Percentiles rank a stretch among this genome's conserved stretches.
phyloP scores from a whole-genome alignment of 2,113 vertebrate genomes.

The Propithecus coquereli region DNA sequence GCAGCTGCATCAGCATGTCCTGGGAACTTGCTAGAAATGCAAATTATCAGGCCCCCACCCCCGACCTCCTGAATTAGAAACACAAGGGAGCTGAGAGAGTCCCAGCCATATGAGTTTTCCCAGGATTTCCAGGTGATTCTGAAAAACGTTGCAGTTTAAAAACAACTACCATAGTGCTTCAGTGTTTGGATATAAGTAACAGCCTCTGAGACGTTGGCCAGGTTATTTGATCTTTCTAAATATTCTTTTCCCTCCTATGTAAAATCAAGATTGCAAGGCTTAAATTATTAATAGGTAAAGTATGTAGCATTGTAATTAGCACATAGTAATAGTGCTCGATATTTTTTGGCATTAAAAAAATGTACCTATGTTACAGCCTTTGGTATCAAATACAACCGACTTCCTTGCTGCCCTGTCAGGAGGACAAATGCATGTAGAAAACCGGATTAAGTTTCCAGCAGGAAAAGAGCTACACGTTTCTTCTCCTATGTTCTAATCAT shows the following conservation, averaged over 20 bases:
- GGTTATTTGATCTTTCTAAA: not conserved
- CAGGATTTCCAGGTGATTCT: not conserved
- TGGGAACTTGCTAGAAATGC: not conserved
- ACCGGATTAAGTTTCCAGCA: too few relatives aligned
- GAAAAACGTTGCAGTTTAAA: not conserved
- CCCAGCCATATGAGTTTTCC: not conserved
- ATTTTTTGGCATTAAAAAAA: not conserved
- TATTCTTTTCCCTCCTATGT: not conserved
- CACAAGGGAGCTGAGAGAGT: fast-evolving
- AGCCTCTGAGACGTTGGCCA: not conserved
- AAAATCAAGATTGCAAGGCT: not conserved
- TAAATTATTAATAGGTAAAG: not conserved
- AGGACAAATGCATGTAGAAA: not conserved
- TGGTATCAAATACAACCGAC: not conserved
- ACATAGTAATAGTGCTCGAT: not conserved
- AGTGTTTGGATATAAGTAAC: not conserved
- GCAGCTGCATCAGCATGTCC: not conserved
- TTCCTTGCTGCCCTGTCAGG: not conserved
- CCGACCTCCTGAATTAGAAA: not conserved
- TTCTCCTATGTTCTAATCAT: not conserved
- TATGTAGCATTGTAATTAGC: not conserved
- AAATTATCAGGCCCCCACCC: not conserved
- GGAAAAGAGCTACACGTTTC: not conserved
- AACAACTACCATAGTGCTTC: fast-evolving
- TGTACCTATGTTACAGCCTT: not conserved